Base-by-base conservation (phyloP, 2,113 vertebrate species). In the Catharus fuscescens region DNA sequence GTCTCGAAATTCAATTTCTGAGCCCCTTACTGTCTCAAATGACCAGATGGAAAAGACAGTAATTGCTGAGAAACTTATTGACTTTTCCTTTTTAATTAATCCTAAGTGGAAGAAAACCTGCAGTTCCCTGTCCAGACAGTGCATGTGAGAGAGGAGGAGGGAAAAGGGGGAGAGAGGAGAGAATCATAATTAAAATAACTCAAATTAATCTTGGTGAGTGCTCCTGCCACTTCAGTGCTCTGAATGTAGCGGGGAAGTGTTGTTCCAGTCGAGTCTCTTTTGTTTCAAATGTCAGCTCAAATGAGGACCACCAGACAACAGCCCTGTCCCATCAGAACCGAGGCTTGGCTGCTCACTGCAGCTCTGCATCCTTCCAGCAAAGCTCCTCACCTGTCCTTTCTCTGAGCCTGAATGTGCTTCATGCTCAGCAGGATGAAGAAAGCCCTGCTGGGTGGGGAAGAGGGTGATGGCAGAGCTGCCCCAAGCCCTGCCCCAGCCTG, bases 61-160 rank as follows among this genome's bases (percentile, higher is more conserved):
- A 92, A 96, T 66, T 82, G 92, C 93, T 87, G 80, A 92, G 80
- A 96, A 82, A 96, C 79, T 88, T 91, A 96, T 70, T 96, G 93
- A 92, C 92, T 96, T 95, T 96, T 94, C 95, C 48, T 83, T 90
- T 96, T 96, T 96, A 93, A 97, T 97, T 97, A 97, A 97, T 95
- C 94, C 78, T 88, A 97, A 97, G 66, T 92, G 76, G 93, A 97
- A 96, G 92, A 92, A 93, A 97, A 95, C 92, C 77, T 88, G 84
- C 66, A 80, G 94, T 28, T 94, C 92, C 92, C 67, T 92, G 67
- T 86, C 62, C 90, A 79, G 73, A 38, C 77, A 87, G 86, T 2
- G 26, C 54, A 54, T 93, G 66, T 69, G 57, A 77, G 66, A 86
- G 61, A 84, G 74, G 50, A 70, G 80, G 59, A 95, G 82, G 70